Evolutionary conservation across 1,140 invertebrate species (phyloP).

Genomic region (Drosophila kurseongensis): DNA sequence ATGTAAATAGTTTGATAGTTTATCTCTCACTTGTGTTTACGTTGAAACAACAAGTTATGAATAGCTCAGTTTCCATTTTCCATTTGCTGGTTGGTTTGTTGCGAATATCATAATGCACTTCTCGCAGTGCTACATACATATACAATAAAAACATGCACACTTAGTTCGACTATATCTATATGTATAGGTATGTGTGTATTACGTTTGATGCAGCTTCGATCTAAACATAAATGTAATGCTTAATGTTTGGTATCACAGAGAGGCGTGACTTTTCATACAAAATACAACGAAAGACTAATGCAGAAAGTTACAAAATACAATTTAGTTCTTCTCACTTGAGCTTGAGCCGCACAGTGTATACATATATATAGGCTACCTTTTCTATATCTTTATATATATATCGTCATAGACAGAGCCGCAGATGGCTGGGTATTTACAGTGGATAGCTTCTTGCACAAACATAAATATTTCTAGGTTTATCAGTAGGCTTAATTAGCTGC

Average conservation of each 20-base stretch:
- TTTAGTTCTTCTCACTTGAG: constrained; percentile 63
- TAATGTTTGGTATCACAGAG: constrained; percentile 84
- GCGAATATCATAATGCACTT: constrained; percentile 68
- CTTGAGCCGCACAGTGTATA: constrained; percentile 51
- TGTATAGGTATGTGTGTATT: constrained; percentile 50
- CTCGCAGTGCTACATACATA: constrained; percentile 47
- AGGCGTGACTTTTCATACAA: constrained; percentile 83
- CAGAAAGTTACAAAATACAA: constrained; percentile 78
- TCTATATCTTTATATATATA: constrained; percentile 52
- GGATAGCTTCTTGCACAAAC: constrained; percentile 50
- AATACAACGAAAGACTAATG: constrained; percentile 70
- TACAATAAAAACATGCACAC: constrained; percentile 79
- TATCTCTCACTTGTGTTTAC: constrained; percentile 17
- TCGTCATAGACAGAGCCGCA: constrained; percentile 43
- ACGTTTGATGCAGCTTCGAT: constrained; percentile 67
- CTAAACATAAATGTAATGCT: constrained; percentile 84
- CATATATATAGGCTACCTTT: constrained; percentile 22
- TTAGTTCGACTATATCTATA: constrained; percentile 66
- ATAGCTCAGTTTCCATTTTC: constrained; percentile 33
- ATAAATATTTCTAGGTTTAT: constrained; percentile 43
- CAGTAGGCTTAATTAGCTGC: constrained; percentile 50
- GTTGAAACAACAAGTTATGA: constrained; percentile 5
- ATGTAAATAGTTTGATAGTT: constrained; percentile 52
- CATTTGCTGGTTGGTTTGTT: constrained; percentile 28
- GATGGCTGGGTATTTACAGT: constrained; percentile 49